Base-by-base conservation (phyloP, 53 echinoderm and acorn worm genomes). In the Astropecten irregularis region DNA sequence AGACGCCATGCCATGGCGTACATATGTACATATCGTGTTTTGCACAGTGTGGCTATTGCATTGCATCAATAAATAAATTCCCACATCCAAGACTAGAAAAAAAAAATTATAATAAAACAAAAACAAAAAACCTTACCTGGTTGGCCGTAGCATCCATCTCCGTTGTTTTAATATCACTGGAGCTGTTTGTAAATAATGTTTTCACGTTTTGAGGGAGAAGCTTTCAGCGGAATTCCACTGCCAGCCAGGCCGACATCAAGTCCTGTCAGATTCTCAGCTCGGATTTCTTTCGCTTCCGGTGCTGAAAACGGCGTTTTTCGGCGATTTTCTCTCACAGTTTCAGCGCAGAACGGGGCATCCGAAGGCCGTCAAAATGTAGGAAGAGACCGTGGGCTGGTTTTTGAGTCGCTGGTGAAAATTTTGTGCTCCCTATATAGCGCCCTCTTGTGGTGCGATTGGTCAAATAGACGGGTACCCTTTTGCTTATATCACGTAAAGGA, bases 71-170 rank as follows among this genome's bases (percentile, higher is more conserved):
- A 58, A 58, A 58, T 58, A 58, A 58, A 29, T 58, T 14, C 28
- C 6, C 59, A 58, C 59, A 8, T 1, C 30, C 16, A 53, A 13
- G n/a, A n/a, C n/a, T n/a, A n/a, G n/a, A n/a, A n/a, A n/a, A n/a
- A n/a, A n/a, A n/a, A n/a, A n/a, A n/a, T n/a, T n/a, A n/a, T n/a
- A n/a, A n/a, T n/a, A n/a, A n/a, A n/a, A n/a, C n/a, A n/a, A n/a
- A n/a, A n/a, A n/a, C n/a, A n/a, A n/a, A n/a, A 20, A 37, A 21
- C 35, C 73, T 26, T 76, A 76, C 76, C 76, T 56, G 26, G 6
- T 49, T 31, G 32, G 25, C 26, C 40, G 51, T 76, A 38, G 58
- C 36, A 56, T 76, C 76, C 76, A 76, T 76, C 76, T 76, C 76
- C 0, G 13, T 37, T 57, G 21, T 38, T 76, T 27, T 58, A 58